phyloP scores from a whole-genome alignment of 1,140 invertebrate species.

The Oedothorax gibbosus region DNA sequence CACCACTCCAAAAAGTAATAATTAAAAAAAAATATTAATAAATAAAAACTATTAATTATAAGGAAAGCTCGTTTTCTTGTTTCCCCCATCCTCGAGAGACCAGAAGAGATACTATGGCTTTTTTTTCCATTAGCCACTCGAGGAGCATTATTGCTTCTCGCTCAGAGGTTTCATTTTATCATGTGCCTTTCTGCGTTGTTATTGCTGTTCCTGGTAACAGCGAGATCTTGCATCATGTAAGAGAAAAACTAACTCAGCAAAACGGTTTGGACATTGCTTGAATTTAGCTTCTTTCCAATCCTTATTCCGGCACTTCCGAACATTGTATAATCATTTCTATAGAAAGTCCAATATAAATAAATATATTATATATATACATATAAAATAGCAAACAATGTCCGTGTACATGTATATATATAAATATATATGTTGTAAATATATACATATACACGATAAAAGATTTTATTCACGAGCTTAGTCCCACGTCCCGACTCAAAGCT shows the following conservation, averaged over 20 bases:
- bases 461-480: slow-evolving; percentile 57
- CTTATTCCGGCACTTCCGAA: slow-evolving; percentile 38
- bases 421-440: slow-evolving; percentile 53
- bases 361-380: slow-evolving; percentile 53
- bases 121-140: slow-evolving; percentile 56
- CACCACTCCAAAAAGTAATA: slow-evolving; percentile 32
- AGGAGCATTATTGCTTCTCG: slow-evolving; percentile 42
- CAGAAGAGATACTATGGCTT: slow-evolving; percentile 25
- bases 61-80: slow-evolving; percentile 49
- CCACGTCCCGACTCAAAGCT: slow-evolving; percentile 54
- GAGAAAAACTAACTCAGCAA: slow-evolving; percentile 46
- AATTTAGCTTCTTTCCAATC: slow-evolving; percentile 58
- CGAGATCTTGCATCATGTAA: slow-evolving; percentile 57
- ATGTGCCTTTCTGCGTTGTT: slow-evolving; percentile 62
- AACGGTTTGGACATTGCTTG: slow-evolving; percentile 56
- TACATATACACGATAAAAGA: slow-evolving; percentile 43
- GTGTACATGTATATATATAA: slow-evolving; percentile 59
- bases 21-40: too few species aligned
- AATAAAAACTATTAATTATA: too few species aligned
- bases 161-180: slow-evolving; percentile 62
- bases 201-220: slow-evolving; percentile 52
- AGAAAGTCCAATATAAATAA: slow-evolving; percentile 56
- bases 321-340: slow-evolving; percentile 57
- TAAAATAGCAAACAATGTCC: slow-evolving; percentile 37
- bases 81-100: slow-evolving; percentile 30